Evolutionary conservation across 2,888 invertebrate species (phyloP).

Genomic region (Scaptomyza tumidula): DNA sequence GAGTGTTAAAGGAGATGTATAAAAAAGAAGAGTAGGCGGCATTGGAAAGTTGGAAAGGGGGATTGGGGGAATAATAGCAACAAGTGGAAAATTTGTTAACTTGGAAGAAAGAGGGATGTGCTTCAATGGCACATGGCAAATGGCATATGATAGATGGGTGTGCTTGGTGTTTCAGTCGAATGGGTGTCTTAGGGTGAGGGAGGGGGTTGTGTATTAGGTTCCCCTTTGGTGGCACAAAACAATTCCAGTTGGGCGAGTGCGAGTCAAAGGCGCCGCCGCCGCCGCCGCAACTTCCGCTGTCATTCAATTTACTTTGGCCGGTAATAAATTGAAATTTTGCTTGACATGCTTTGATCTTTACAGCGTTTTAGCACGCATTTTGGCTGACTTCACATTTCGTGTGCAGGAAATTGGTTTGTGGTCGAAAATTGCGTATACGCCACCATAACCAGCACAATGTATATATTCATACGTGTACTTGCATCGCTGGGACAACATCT

Average conservation of each 20-base stretch:
- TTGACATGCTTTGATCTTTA: slow-evolving; percentile 57
- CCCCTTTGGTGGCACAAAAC: slow-evolving; percentile 38
- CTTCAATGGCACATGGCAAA: slow-evolving; percentile 44
- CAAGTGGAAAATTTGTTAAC: slow-evolving; percentile 66
- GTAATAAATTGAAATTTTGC: slow-evolving; percentile 76
- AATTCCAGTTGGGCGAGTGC: slow-evolving; percentile 44
- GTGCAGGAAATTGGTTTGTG: slow-evolving; percentile 70
- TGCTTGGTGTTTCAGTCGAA: background rate
- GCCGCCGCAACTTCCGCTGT: slow-evolving; percentile 66
- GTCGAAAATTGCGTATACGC: slow-evolving; percentile 28
- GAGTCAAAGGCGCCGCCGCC: slow-evolving; percentile 54
- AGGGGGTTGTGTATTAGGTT: too few relatives aligned
- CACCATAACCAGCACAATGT: background rate
- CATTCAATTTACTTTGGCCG: slow-evolving; percentile 67
- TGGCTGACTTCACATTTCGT: slow-evolving; percentile 55
- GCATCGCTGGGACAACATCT: background rate
- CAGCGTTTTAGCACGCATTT: slow-evolving; percentile 41
- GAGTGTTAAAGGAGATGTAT: slow-evolving; percentile 2
- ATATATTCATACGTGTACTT: too few relatives aligned
- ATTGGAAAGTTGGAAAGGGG: background rate
- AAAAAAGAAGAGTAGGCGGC: background rate
- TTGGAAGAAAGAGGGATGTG: slow-evolving; percentile 51
- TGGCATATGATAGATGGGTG: slow-evolving; percentile 23
- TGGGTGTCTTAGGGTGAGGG: background rate
- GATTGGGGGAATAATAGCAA: slow-evolving; percentile 34